Conservation (phyloP, 2,113 vertebrate species). For the Camelus bactrianus region DNA sequence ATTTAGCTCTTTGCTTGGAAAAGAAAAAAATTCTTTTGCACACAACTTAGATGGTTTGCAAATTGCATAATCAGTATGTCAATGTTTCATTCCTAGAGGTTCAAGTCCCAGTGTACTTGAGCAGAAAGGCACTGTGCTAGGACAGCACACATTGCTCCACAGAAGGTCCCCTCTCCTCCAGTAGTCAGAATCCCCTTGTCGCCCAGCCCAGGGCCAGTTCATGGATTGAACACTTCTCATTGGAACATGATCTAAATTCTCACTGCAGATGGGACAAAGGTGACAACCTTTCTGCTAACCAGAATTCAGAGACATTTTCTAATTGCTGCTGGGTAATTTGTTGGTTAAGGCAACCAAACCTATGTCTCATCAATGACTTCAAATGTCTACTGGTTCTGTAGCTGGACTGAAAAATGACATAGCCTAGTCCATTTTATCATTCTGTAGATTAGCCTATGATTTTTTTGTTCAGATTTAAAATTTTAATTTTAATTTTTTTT, state of each 20-base stretch:
- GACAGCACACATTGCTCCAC: neutral
- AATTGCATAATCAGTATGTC: constrained; percentile 3
- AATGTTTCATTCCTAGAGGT: constrained; percentile 50
- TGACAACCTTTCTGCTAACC: neutral
- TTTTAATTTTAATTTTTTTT: neutral
- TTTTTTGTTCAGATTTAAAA: neutral
- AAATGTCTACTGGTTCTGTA: neutral
- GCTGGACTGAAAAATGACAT: neutral
- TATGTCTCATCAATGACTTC: neutral
- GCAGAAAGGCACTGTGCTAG: constrained; percentile 35
- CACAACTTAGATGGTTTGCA: constrained; percentile 6
- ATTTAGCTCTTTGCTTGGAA: neutral
- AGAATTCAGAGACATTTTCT: neutral
- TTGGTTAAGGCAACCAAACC: neutral
- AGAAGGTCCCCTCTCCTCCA: neutral
- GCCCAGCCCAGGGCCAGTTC: neutral
- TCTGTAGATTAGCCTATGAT: neutral
- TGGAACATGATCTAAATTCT: neutral
- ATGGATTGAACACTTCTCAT: neutral
- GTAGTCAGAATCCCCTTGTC: neutral
- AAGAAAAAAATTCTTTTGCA: neutral
- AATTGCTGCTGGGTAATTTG: neutral
- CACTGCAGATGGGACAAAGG: neutral
- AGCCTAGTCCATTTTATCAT: neutral
- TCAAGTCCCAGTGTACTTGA: neutral